Percentiles rank a stretch among this genome's conserved stretches.
phyloP scores from a whole-genome alignment of 1,140 invertebrate genomes.

The Cydia strobilella region DNA sequence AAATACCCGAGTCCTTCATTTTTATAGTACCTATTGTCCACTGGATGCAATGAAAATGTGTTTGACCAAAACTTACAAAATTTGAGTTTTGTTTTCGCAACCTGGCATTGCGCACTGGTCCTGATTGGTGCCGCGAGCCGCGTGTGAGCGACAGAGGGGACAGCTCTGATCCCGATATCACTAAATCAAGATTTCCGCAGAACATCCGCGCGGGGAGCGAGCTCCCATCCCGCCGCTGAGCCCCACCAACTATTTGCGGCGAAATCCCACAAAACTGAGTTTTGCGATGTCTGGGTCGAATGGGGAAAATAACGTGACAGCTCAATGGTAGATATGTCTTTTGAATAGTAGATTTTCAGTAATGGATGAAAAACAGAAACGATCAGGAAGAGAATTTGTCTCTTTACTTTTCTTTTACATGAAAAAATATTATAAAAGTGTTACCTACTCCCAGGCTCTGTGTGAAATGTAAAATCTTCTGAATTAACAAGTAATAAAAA shows the following conservation, averaged over 20 bases:
- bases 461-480: no score
- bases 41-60: no score
- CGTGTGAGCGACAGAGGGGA: conserved; percentile 66
- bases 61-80: neutral
- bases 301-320: neutral
- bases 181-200: conserved; percentile 74
- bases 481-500: no score
- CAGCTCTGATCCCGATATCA: conserved; percentile 58
- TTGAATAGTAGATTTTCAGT: no score
- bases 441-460: no score
- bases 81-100: conserved; percentile 27
- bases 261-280: conserved; percentile 26
- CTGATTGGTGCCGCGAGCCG: conserved; percentile 30
- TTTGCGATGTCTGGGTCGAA: conserved; percentile 33
- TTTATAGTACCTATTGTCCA: no score
- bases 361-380: no score
- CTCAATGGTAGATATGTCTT: no score
- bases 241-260: neutral
- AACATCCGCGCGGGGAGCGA: conserved; percentile 59
- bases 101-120: conserved; percentile 18
- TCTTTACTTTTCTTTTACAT: no score
- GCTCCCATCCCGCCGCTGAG: conserved; percentile 62
- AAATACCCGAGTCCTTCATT: no score
- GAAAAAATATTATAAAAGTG: no score
- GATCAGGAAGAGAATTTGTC: no score